Evolutionary conservation across 2,113 vertebrate genomes (phyloP).

Genomic region (Hippocampus comes): DNA sequence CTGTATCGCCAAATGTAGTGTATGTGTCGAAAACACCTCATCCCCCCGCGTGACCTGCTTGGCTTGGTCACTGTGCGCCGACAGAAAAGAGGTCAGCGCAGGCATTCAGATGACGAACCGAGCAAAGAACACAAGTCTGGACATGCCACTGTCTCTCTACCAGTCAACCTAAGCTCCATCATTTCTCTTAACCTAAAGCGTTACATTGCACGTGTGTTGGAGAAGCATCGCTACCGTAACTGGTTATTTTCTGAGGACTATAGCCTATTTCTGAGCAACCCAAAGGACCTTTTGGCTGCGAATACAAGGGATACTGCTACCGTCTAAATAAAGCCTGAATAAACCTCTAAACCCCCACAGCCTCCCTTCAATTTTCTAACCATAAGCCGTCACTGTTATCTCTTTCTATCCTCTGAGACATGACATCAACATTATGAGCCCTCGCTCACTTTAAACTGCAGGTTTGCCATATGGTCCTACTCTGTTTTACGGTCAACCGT

Average conservation of each 20-base stretch:
- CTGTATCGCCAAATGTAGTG: not conserved
- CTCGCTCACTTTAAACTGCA: slow-evolving; percentile 8
- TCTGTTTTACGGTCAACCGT: not conserved
- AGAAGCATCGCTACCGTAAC: slow-evolving; percentile 12
- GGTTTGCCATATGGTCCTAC: not conserved
- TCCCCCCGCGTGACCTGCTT: slow-evolving; percentile 47
- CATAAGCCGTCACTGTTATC: slow-evolving; percentile 49
- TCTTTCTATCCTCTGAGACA: slow-evolving; percentile 46
- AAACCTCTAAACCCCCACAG: slow-evolving; percentile 44
- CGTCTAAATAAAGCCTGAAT: slow-evolving; percentile 49
- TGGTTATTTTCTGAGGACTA: slow-evolving; percentile 11
- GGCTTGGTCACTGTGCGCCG: slow-evolving; percentile 42
- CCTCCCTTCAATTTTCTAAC: slow-evolving; percentile 38
- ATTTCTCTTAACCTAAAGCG: slow-evolving; percentile 28
- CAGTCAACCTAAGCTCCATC: slow-evolving; percentile 38
- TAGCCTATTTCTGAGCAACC: slow-evolving; percentile 45
- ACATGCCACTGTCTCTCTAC: slow-evolving; percentile 30
- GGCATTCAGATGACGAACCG: slow-evolving; percentile 46
- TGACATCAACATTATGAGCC: slow-evolving; percentile 35
- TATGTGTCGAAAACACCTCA: slow-evolving; percentile 31
- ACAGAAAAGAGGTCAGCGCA: slow-evolving; percentile 64
- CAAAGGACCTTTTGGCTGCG: slow-evolving; percentile 33
- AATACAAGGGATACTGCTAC: slow-evolving; percentile 39
- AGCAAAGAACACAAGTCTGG: slow-evolving; percentile 45
- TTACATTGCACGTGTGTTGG: slow-evolving; percentile 1